Percentiles rank a stretch among this genome's conserved stretches.
These are phyloP conservation scores for Ianthella basta DNA, from an alignment of 37 sponge, comb jelly and placozoan genomes.

Conservation along the genomic window DNA sequence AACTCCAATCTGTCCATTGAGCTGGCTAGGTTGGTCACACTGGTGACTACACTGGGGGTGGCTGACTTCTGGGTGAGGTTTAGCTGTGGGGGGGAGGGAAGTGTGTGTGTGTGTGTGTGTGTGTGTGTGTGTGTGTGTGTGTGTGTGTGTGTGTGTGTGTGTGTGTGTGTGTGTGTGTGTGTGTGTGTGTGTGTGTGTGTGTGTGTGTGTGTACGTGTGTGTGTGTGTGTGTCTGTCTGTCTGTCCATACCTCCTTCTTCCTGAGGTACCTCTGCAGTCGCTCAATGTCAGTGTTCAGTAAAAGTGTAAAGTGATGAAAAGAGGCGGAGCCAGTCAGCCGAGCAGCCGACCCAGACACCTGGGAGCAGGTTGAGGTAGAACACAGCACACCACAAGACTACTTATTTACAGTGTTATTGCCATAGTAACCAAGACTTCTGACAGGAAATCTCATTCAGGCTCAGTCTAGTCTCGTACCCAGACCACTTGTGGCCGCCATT, in stretches of 20 bases:
- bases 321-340: conserved; percentile 51
- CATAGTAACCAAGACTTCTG: too few species aligned
- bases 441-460: too few species aligned
- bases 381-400: too few species aligned
- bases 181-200: neutral
- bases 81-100: conserved; percentile 22
- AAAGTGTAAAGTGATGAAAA: conserved; percentile 88
- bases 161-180: neutral
- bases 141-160: neutral
- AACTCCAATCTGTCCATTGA: neutral
- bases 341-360: conserved; percentile 88
- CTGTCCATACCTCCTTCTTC: neutral
- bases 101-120: neutral
- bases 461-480: too few species aligned
- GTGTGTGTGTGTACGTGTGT: too few species aligned
- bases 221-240: neutral
- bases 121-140: neutral
- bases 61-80: conserved; percentile 44
- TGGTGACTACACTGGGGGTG: conserved; percentile 48
- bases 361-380: too few species aligned
- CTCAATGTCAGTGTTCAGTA: conserved; percentile 52
- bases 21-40: conserved; percentile 18
- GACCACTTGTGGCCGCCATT: too few species aligned
- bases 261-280: conserved; percentile 29
- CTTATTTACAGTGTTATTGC: too few species aligned